phyloP scores from a whole-genome alignment of 1,140 invertebrate species.

The Arctopsyche grandis region DNA sequence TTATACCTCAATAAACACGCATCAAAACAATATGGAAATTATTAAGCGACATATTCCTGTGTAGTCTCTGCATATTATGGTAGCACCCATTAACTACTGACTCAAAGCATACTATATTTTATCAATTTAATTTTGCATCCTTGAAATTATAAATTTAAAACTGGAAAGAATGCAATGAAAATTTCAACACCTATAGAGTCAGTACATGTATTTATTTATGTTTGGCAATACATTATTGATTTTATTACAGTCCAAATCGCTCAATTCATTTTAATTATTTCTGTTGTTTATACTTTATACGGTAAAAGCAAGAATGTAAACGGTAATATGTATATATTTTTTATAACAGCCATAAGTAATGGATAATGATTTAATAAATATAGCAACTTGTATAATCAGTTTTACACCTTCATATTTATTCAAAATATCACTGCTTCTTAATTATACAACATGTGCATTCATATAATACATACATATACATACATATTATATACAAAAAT shows the following conservation, averaged over 20 bases:
- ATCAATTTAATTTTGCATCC: no score
- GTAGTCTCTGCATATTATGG: no score
- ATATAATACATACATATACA: slow-evolving; percentile 20
- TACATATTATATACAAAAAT: slow-evolving; percentile 1
- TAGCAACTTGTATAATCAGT: slow-evolving; percentile 17
- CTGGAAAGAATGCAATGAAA: no score
- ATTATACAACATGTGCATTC: slow-evolving; percentile 8
- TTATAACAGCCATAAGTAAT: neutral
- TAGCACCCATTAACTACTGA: no score
- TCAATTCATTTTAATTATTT: neutral
- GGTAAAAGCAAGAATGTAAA: neutral
- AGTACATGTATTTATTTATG: neutral
- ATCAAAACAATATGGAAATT: no score
- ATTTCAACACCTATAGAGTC: no score
- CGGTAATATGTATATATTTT: slow-evolving; percentile 17
- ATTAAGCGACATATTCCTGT: no score
- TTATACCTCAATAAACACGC: no score
- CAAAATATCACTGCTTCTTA: slow-evolving; percentile 24
- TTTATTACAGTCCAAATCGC: neutral
- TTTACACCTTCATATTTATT: slow-evolving; percentile 12
- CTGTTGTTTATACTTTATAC: neutral
- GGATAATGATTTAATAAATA: neutral
- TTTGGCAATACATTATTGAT: neutral
- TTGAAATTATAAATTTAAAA: no score
- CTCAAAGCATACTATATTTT: no score